A percentile compares a stretch with the other conserved stretches of the same genome.
phyloP scores from a whole-genome alignment of 2,797 vertebrate species.

The Urophycis tenuis region DNA sequence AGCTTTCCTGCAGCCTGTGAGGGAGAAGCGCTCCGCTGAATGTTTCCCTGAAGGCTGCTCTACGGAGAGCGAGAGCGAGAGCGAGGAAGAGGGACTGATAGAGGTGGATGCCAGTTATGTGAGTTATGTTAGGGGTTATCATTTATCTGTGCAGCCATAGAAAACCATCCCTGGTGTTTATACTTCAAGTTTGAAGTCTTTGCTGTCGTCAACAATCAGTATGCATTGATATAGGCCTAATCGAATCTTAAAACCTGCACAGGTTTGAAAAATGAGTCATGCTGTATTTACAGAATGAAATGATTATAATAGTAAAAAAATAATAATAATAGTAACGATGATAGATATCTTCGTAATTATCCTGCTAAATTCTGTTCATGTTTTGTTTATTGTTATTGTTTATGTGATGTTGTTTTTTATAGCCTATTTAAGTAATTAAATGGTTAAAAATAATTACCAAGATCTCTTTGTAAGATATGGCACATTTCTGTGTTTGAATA shows the following conservation, averaged over 20 bases:
- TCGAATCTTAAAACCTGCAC: neutral
- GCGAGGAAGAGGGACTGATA: slow-evolving; percentile 34
- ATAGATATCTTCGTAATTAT: neutral
- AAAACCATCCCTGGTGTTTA: neutral
- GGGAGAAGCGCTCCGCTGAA: slow-evolving; percentile 50
- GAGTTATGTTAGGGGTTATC: slow-evolving; percentile 37
- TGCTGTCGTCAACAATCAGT: neutral
- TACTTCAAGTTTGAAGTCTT: slow-evolving; percentile 1
- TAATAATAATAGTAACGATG: neutral
- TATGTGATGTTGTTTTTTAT: neutral
- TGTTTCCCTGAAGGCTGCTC: slow-evolving; percentile 62
- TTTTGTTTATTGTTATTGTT: neutral
- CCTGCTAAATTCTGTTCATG: neutral
- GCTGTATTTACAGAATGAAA: neutral
- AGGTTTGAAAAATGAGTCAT: neutral
- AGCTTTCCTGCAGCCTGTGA: slow-evolving; percentile 56
- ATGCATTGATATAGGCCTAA: slow-evolving; percentile 1
- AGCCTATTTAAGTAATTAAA: neutral
- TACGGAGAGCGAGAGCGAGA: slow-evolving; percentile 40
- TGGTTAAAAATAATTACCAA: neutral
- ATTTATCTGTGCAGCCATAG: neutral
- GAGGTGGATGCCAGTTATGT: slow-evolving; percentile 53
- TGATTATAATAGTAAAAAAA: neutral
- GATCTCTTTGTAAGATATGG: neutral
- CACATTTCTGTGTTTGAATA: neutral